phyloP scores from a whole-genome alignment of 2,797 vertebrate species.

The Cynodonichthys magdalenae region DNA sequence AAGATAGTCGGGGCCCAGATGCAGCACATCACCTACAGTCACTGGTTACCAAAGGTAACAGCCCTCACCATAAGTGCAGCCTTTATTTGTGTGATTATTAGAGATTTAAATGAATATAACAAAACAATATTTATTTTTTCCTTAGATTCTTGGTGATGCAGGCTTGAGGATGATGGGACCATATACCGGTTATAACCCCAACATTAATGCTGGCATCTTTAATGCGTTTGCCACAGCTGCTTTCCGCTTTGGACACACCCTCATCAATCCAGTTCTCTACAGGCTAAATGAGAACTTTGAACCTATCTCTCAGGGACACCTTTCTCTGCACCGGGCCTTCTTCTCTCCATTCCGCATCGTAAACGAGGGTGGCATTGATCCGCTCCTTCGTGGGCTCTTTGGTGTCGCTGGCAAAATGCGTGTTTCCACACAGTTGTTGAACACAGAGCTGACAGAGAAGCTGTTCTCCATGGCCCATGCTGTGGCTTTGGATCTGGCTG shows the following conservation, averaged over 20 bases:
- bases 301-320: conserved; percentile 91
- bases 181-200: conserved; percentile 91
- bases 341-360: conserved; percentile 98
- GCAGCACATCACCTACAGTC: conserved; percentile 96
- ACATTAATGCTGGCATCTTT: conserved; percentile 90
- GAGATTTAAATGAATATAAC: not conserved
- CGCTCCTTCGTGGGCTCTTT: conserved; percentile 93
- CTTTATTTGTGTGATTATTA: not conserved
- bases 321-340: conserved; percentile 96
- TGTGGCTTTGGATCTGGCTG: conserved; percentile 95
- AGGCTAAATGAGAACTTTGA: conserved; percentile 91
- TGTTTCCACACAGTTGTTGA: conserved; percentile 90
- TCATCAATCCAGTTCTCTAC: conserved; percentile 94
- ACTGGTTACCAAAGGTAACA: conserved; percentile 92
- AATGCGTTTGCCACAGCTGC: conserved; percentile 96
- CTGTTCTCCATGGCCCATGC: conserved; percentile 97
- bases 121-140: conserved; percentile 6
- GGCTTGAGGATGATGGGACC: conserved; percentile 90
- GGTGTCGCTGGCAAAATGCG: conserved; percentile 96
- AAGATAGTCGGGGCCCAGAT: conserved; percentile 97
- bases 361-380: conserved; percentile 98
- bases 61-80: not conserved
- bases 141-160: conserved; percentile 91
- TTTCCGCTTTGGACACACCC: conserved; percentile 97
- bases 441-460: conserved; percentile 95